Evolutionary conservation across 1,140 invertebrate species (phyloP), one percentile per base, ranked within the genome.

Genomic region (Gonioctena quinquepunctata): DNA sequence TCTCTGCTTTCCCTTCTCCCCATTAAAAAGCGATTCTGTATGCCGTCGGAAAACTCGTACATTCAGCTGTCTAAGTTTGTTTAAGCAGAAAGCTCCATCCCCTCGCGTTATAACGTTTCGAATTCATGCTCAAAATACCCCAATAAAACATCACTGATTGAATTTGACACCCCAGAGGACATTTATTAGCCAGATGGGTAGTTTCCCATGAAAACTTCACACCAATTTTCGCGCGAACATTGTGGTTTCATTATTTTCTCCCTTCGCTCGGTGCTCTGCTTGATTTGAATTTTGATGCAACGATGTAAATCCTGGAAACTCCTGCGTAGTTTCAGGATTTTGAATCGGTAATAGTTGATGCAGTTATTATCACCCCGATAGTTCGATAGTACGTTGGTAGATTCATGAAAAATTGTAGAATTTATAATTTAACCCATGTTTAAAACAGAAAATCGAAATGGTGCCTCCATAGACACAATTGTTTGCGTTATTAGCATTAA

Each of bases 101-200:
- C 54, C 22, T 57, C 54, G 54, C 11, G 22, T 2, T 57, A 25
- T 57, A 57, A 57, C 54, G 54, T 21, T 74, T 69, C 66, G 67
- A 74, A 71, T 74, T 71, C 68, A 71, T 66, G 70, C 69, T 71
- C 69, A 74, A 74, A 74, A 63, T 74, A 74, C 62, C 68, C 69
- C 69, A 71, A 74, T 74, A 75, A 75, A 75, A 75, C 70, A 66
- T 61, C 61, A 65, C 63, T 72, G 73, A 75, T 75, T 75, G 70
- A 75, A 75, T 75, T 72, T 75, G 73, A 75, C 73, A 75, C 73
- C 73, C 73, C 73, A 74, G 57, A 70, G 66, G 68, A 63, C 69
- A 70, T 72, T 69, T 70, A 75, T 72, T 72, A 69, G 67, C 70
- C 73, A 75, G 70, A 67, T 75, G 73, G 63, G 71, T 69, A 42